Evolutionary conservation across 2,797 vertebrate species (phyloP), one percentile per base, ranked within the genome.

Genomic region (Limosa lapponica): DNA sequence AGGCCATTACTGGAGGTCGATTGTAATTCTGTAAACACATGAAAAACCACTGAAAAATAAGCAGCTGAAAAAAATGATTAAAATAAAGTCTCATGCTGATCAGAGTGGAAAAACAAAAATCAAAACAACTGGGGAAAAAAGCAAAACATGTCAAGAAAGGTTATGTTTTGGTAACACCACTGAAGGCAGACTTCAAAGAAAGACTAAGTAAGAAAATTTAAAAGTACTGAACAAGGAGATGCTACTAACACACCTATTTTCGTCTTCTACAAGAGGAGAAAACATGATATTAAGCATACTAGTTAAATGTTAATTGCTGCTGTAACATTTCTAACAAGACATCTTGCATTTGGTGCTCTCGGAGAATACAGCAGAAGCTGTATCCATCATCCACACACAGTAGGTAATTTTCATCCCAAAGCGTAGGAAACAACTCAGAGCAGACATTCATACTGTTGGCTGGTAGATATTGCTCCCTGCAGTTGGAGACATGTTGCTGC

Each of bases 21-120:
- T 98, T 99, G 97, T 99, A 99, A 96, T 99, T 99, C 99, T 99
- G 97, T 27, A 41, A 69, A 92, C 81, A 89, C 28, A 96, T 0
- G 44, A 89, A 82, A 69, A 69, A 73, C 5, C 28, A 71, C 28
- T 46, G 87, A 79, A 89, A 69, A 87, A 72, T 32, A 72, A 87
- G 43, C n/a, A 72, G 55, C 37, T 75, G 85, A 15, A n/a, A 59
- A 79, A 79, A 58, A 89, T 5, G 0, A 36, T 61, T 51, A 10
- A 52, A 48, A 32, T 30, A 0, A 73, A 82, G 16, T 5, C 43
- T 52, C 0, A 1, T 19, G n/a, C 14, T 75, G 39, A 51, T n/a
- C 23, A 69, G 61, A 25, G 28, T 2, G 24, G 41, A 28, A 36
- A 59, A 90, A 55, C 28, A 54, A 55, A 57, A 62, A n/a, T 22